Evolutionary conservation across 2,113 vertebrate species (phyloP), one percentile per base, ranked within the genome.

Genomic region (Amazona vittata): DNA sequence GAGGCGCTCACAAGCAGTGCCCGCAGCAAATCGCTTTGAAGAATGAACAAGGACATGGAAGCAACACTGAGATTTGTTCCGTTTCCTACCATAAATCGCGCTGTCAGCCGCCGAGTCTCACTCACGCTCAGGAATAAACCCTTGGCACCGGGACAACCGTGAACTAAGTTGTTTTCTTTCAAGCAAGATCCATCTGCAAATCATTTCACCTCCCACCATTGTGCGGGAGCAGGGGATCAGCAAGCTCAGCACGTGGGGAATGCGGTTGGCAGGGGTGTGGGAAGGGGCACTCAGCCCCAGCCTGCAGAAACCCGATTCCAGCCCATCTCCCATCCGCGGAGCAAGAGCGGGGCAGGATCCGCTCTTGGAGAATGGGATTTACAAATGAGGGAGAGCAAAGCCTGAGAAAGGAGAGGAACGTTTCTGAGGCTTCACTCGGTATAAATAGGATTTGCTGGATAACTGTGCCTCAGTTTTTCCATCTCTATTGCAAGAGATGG

Each of bases 161-260:
- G 97, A 97, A 77, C 90, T 94, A 68, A 97, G 65, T 88, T 97
- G 97, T 97, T 97, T 96, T 83, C 93, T 90, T 91, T 74, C 46
- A 41, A 29, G 49, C 84, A 17, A 35, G 68, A 64, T 9, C 93
- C 96, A 97, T 96, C 97, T 96, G 97, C 85, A 92, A 91, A 91
- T 71, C 69, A 53, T 97, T 97, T 94, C 39, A 24, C 44, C 88
- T 95, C 94, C 89, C 94, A 75, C 15, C 89, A 7, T 0, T 2
- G 63, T 9, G 69, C 76, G 46, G 90, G 4, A 25, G 80, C 63
- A 6, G 85, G 43, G 80, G 6, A 49, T 17, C 67, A 9, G 60
- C 59, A 24, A 22, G 55, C 79, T 83, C 80, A 28, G 95, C 71
- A 3, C 17, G 60, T 6, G 46, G 49, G 74, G 47, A 53, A 24